Conservation (phyloP, 2,888 invertebrate genomes). For the Drosophila sordidula region DNA sequence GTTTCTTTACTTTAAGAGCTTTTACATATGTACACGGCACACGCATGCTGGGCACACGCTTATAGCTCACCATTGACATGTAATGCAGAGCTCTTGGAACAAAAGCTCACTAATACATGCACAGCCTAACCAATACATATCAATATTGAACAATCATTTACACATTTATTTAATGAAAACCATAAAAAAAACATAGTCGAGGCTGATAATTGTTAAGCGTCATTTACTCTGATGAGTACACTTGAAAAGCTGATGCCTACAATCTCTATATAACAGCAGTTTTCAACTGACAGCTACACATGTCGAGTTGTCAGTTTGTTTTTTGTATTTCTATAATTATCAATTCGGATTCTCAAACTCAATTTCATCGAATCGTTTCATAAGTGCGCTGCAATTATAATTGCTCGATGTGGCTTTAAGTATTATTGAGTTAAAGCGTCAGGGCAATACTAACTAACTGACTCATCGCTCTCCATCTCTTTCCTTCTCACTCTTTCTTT, state of each 20-base stretch:
- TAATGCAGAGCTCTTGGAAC: too few species aligned
- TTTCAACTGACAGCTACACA: slow-evolving; percentile 50
- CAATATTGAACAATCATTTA: not conserved
- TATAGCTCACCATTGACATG: not conserved
- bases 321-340: slow-evolving; percentile 21
- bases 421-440: slow-evolving; percentile 19
- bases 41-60: not conserved
- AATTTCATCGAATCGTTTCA: slow-evolving; percentile 39
- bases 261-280: slow-evolving; percentile 22
- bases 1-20: too few species aligned
- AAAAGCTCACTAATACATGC: not conserved
- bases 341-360: slow-evolving; percentile 28
- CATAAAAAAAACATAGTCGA: slow-evolving; percentile 3
- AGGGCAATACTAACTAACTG: slow-evolving; percentile 38
- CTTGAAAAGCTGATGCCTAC: slow-evolving; percentile 18
- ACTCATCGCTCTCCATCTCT: slow-evolving; percentile 25
- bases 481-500: not conserved
- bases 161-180: slow-evolving; percentile 6
- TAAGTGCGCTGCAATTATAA: slow-evolving; percentile 39
- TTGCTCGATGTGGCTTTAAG: slow-evolving; percentile 21
- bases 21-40: not conserved
- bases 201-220: slow-evolving; percentile 22
- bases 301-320: slow-evolving; percentile 35
- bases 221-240: slow-evolving; percentile 18
- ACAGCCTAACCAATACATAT: not conserved